Percentiles rank a stretch among this genome's conserved stretches.
These are phyloP conservation scores for Epirrhoe alternata DNA, from an alignment of 2,888 invertebrate genomes.

Conservation along the genomic window DNA sequence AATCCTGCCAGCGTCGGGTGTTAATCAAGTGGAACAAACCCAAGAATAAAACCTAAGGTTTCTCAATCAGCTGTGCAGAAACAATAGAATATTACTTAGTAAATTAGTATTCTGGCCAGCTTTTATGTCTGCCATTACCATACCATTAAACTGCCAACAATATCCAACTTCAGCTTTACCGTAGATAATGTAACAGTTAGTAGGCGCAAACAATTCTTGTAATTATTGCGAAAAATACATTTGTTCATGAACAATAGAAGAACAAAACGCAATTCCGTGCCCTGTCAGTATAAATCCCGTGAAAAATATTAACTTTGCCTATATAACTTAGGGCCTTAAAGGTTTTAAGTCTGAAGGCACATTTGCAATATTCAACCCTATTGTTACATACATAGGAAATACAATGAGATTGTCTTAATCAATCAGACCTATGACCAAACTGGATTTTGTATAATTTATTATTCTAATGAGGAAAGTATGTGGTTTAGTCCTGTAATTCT, in stretches of 20 bases:
- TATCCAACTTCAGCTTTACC: neutral
- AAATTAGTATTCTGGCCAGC: conserved; percentile 10
- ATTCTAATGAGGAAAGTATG: no score
- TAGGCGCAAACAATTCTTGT: conserved; percentile 26
- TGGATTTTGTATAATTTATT: no score
- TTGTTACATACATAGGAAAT: neutral
- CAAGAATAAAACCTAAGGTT: conserved; percentile 8
- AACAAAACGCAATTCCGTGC: conserved; percentile 75
- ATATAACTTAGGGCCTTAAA: conserved; percentile 51
- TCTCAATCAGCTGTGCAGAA: conserved; percentile 12
- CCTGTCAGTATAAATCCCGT: conserved; percentile 75
- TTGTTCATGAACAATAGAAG: conserved; percentile 63
- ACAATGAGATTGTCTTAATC: no score
- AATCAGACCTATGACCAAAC: no score
- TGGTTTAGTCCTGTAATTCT: no score
- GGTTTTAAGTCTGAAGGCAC: fast-evolving
- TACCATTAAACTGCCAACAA: conserved; percentile 13
- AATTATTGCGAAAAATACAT: conserved; percentile 61
- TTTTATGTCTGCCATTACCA: conserved; percentile 22
- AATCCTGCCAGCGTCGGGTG: neutral
- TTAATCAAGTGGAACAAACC: conserved; percentile 1
- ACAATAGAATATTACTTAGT: conserved; percentile 25
- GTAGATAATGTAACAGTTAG: conserved; percentile 11
- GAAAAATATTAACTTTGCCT: conserved; percentile 74
- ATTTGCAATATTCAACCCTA: neutral